Base-by-base conservation (phyloP, 2,888 invertebrate genomes). In the Blomia tropicalis region DNA sequence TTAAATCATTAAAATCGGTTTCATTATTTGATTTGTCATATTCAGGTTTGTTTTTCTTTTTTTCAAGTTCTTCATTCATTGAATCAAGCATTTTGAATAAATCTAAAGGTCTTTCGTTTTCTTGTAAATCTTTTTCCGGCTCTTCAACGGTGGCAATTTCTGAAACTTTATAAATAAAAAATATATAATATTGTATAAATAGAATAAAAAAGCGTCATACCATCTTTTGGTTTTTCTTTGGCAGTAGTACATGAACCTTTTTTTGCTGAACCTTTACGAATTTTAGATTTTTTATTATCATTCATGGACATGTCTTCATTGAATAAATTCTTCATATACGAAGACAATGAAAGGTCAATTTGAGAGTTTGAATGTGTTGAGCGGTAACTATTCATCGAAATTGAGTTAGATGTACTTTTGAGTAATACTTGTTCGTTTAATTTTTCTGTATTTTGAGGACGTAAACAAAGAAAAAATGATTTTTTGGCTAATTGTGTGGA, bases 291-390 rank as follows among this genome's bases (percentile, higher is more conserved):
- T 60, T n/a, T 54, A 56, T 23, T n/a, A 25, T 23, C 29, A 56
- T 56, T 36, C 2, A 23, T 3, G 29, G 14, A 14, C 30, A 14
- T 47, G n/a, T 27, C 60, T 17, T 60, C 53, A 31, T 32, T 58
- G 27, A 43, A 62, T 30, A 56, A 27, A 23, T 60, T 63, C 29
- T 60, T 44, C n/a, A 65, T 4, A 58, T 64, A 65, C 23, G 65
- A 60, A 31, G 59, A 60, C 32, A 65, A 47, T 43, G 64, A 65
- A 19, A 65, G 58, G 32, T 65, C 63, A 29, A 64, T 63, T 53
- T 65, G 65, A 47, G 58, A 27, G 51, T 61, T 63, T n/a, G 43
- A 29, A 36, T 47, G 41, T n/a, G 56, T 56, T 31, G 56, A 56
- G 29, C 56, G 56, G 23, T 32, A 56, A 19, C 11, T 27, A 36